phyloP scores from a whole-genome alignment of 2,797 vertebrate species.

The Sebastes wilsoni region DNA sequence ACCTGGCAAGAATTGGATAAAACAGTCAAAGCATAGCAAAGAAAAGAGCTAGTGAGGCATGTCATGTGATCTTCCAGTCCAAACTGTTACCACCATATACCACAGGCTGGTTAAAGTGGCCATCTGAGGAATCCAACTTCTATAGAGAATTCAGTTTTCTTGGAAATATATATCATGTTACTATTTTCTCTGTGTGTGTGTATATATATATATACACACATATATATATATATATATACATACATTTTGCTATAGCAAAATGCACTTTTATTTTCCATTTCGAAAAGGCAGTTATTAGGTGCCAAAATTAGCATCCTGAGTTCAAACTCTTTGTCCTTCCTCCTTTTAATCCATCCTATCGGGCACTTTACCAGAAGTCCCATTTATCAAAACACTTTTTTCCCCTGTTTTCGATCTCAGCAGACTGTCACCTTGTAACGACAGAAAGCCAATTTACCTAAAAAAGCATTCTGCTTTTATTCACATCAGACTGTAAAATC shows the following conservation, averaged over 20 bases:
- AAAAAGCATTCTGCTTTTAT: conserved; percentile 8
- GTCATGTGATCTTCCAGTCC: background rate
- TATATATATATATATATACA: too few species aligned
- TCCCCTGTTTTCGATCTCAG: background rate
- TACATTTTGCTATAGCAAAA: rapidly evolving
- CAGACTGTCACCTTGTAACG: background rate
- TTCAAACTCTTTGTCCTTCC: background rate
- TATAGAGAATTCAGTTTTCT: background rate
- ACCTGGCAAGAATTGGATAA: background rate
- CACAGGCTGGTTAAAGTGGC: background rate
- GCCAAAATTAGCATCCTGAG: background rate
- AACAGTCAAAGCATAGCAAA: background rate
- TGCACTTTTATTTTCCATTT: background rate
- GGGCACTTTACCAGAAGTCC: conserved; percentile 2
- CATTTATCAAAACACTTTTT: conserved; percentile 11
- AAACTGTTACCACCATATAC: background rate
- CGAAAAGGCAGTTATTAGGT: background rate
- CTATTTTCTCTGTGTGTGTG: background rate
- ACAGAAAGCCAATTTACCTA: conserved; percentile 11
- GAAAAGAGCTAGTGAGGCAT: background rate
- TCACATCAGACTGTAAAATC: conserved; percentile 6
- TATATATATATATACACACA: too few species aligned
- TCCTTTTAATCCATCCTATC: background rate
- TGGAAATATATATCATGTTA: background rate
- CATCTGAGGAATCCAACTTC: background rate